These are phyloP conservation scores for Apteryx owenii DNA, from an alignment of 2,113 vertebrate species.

Conservation along the genomic window DNA sequence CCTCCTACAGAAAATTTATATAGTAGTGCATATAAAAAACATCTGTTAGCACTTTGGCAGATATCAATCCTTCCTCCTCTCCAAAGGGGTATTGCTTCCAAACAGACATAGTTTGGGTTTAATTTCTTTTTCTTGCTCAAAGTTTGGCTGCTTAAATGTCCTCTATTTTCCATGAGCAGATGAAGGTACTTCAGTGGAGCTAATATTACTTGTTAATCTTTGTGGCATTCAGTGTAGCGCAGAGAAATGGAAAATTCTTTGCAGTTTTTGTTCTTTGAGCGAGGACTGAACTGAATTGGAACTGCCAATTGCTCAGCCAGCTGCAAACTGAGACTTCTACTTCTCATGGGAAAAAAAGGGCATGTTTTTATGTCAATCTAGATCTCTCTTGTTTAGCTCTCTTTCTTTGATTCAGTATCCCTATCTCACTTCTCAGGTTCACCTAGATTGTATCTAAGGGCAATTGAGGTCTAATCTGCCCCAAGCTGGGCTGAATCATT, in stretches of 20 bases:
- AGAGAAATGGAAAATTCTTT: not conserved
- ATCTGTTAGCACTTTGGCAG: slow-evolving; percentile 19
- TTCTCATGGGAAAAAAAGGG: not conserved
- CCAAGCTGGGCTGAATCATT: not conserved
- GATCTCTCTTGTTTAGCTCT: not conserved
- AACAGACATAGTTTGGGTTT: not conserved
- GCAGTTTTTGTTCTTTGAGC: slow-evolving; percentile 12
- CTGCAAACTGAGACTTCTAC: not conserved
- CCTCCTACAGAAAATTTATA: not conserved
- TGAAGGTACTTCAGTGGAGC: not conserved
- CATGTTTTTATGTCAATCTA: not conserved
- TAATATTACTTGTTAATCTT: not conserved
- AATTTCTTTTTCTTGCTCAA: not conserved
- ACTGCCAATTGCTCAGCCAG: not conserved
- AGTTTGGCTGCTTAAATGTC: not conserved
- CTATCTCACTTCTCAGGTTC: not conserved
- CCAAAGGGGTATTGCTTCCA: not conserved
- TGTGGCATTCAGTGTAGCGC: not conserved
- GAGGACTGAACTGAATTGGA: not conserved
- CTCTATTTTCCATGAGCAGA: not conserved
- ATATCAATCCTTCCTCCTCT: not conserved
- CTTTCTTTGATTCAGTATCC: no score
- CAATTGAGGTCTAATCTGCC: not conserved
- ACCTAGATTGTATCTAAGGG: not conserved
- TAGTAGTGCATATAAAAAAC: not conserved